These are phyloP conservation scores for Drosophila nasuta DNA, from an alignment of 1,140 invertebrate genomes.

Conservation along the genomic window DNA sequence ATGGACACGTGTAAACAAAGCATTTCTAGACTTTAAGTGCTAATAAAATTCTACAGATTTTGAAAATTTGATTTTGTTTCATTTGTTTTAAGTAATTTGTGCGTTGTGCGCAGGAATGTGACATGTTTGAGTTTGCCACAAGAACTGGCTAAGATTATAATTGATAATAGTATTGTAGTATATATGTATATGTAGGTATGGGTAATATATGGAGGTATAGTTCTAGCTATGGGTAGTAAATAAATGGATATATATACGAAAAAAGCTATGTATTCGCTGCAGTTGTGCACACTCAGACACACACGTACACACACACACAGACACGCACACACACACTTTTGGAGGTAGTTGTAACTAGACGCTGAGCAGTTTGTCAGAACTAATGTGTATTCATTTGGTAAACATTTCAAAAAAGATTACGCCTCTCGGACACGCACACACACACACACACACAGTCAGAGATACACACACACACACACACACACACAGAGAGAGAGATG, in stretches of 20 bases:
- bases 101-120: constrained; percentile 72
- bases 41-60: constrained; percentile 30
- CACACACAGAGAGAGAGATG: constrained; percentile 2
- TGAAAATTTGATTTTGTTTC: constrained; percentile 6
- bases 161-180: constrained; percentile 16
- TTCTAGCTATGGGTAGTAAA: not conserved
- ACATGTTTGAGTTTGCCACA: constrained; percentile 61
- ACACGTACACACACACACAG: constrained; percentile 4
- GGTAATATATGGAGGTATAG: not conserved
- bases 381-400: constrained; percentile 78
- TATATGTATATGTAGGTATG: constrained; percentile 7
- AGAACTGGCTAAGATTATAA: constrained; percentile 45
- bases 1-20: not conserved
- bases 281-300: constrained; percentile 9
- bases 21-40: constrained; percentile 2
- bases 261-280: constrained; percentile 49
- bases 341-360: constrained; percentile 50
- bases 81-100: constrained; percentile 75
- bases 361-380: constrained; percentile 58
- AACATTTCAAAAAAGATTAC: constrained; percentile 73
- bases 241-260: constrained; percentile 21
- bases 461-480: constrained; percentile 3
- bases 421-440: constrained; percentile 56
- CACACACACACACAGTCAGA: constrained; percentile 8
- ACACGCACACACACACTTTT: constrained; percentile 39